Evolutionary conservation across 2,113 vertebrate species (phyloP).

Genomic region (Proteles cristata): DNA sequence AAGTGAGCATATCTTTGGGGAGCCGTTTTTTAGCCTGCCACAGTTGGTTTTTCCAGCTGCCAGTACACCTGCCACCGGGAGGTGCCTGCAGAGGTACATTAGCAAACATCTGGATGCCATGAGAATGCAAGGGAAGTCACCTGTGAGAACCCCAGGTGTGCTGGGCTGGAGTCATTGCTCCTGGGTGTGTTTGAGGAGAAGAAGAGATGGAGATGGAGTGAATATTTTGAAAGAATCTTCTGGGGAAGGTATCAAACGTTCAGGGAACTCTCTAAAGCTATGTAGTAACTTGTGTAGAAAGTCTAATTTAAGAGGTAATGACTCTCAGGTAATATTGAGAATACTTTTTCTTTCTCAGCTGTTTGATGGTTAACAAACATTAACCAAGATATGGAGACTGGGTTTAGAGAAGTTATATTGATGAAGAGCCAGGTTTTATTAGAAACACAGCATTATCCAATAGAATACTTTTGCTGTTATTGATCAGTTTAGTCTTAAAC

Average conservation of each 20-base stretch:
- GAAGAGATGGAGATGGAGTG: background rate
- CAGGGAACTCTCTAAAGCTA: slow-evolving; percentile 15
- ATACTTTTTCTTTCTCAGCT: background rate
- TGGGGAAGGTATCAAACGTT: background rate
- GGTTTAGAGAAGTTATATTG: slow-evolving; percentile 20
- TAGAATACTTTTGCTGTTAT: background rate
- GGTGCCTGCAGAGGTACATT: background rate
- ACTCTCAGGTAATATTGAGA: background rate
- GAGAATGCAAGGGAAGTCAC: background rate
- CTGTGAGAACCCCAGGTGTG: background rate
- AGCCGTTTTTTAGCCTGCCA: background rate
- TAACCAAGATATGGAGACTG: background rate
- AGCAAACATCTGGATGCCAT: background rate
- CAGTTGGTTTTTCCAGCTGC: background rate
- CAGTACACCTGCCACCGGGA: background rate
- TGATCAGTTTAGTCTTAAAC: background rate
- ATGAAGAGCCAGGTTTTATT: background rate
- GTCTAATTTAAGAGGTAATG: background rate
- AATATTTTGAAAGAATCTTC: slow-evolving; percentile 4
- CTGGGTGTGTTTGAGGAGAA: background rate
- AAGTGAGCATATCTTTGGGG: background rate
- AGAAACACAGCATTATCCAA: background rate
- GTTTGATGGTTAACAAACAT: background rate
- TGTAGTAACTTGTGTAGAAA: background rate
- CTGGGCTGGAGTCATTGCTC: background rate